Base-by-base conservation (phyloP, 2,113 vertebrate species). In the Scopus umbretta region DNA sequence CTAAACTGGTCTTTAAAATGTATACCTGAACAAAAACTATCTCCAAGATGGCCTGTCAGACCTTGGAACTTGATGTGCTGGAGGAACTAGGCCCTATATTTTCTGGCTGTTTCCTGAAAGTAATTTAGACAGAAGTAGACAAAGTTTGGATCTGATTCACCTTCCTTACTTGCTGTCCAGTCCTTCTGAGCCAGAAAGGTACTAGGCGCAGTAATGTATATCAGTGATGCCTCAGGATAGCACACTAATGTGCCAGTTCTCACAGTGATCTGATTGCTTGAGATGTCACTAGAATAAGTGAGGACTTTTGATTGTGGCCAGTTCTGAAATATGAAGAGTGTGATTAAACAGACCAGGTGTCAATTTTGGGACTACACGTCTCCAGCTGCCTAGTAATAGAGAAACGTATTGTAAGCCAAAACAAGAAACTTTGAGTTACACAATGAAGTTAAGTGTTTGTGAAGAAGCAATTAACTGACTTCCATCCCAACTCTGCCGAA, bases 141-240 rank as follows among this genome's bases (percentile, higher is more conserved):
- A 67, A 92, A 79, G 5, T 43, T 42, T 82, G 56, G 8, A 8
- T 71, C 47, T 50, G 5, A 63, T 63, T 81, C 8, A 63, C 25
- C 19, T 88, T 80, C 30, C 45, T 53, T 73, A 10, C 13, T 95
- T 83, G 9, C 36, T 86, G 7, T 58, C 13, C 38, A 76, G 13
- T 34, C 9, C 13, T 86, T 73, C 56, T 61, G n/a, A 63, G 52
- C 18, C 49, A 80, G 53, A 88, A 76, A 42, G 6, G 13, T 12
- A 40, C 9, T 10, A 42, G 21, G 9, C 22, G 58, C 10, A 19
- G 14, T 42, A 25, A 76, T 0, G 0, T 62, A 2, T 73, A 43
- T 43, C 7, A 78, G 19, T 29, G n/a, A 29, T 11, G 5, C 23
- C 18, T 40, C 40, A 61, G 16, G 40, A 21, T 15, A 88, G 20